phyloP scores from a whole-genome alignment of 1,140 invertebrate species.

The Ctenoplectra terminalis region DNA sequence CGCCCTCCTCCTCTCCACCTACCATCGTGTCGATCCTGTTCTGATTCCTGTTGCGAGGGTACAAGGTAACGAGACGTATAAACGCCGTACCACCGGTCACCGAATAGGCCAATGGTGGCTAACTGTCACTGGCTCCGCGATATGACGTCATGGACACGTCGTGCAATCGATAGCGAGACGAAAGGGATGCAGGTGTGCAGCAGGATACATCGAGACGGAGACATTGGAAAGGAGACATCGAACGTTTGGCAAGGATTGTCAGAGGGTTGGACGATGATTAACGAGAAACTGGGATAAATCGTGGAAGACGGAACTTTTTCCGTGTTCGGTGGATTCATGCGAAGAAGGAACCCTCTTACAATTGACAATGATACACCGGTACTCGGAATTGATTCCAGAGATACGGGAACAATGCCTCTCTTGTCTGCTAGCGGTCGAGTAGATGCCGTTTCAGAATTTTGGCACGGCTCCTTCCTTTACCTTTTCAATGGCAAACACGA shows the following conservation, averaged over 20 bases:
- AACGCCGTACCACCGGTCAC: constrained; percentile 31
- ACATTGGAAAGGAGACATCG: background rate
- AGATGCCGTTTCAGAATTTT: constrained; percentile 11
- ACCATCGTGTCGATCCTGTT: constrained; percentile 57
- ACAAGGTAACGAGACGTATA: constrained; percentile 57
- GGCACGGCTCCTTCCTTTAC: constrained; percentile 9
- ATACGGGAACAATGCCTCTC: constrained; percentile 25
- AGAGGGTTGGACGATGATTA: background rate
- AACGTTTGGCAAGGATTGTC: background rate
- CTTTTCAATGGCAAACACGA: constrained; percentile 26
- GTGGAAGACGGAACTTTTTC: background rate
- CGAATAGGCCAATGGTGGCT: constrained; percentile 23
- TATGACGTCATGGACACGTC: constrained; percentile 30
- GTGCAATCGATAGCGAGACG: constrained; percentile 14
- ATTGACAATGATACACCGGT: constrained; percentile 18
- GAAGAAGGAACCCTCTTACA: background rate
- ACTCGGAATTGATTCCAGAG: constrained; percentile 16
- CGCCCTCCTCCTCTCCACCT: background rate
- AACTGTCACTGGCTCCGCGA: background rate
- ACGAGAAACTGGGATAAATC: background rate
- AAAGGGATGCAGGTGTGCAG: constrained; percentile 41
- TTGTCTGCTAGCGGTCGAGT: background rate
- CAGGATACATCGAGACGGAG: background rate
- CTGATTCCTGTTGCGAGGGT: constrained; percentile 57
- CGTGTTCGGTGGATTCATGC: background rate